These are phyloP conservation scores for Limonius californicus DNA, from an alignment of 1,140 invertebrate species.

Conservation along the genomic window DNA sequence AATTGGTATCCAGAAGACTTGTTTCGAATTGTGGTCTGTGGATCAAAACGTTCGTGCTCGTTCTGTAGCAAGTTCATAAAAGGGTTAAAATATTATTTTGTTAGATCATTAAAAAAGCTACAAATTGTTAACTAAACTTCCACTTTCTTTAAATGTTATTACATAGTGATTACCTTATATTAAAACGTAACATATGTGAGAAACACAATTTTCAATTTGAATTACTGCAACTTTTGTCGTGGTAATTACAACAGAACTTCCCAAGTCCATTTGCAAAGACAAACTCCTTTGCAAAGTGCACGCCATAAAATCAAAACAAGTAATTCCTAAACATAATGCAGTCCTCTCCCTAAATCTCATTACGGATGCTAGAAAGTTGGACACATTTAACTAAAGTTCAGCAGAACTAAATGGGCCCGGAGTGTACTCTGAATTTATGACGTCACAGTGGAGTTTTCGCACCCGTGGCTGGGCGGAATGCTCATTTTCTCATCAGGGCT, in stretches of 20 bases:
- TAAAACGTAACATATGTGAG: too few relatives aligned
- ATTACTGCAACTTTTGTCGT: not conserved
- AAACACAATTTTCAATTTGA: too few relatives aligned
- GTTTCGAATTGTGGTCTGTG: too few relatives aligned
- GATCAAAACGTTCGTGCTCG: too few relatives aligned
- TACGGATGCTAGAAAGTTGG: slow-evolving; percentile 5
- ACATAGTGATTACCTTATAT: too few relatives aligned
- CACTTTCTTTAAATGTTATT: too few relatives aligned
- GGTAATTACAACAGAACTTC: not conserved
- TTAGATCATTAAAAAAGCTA: too few relatives aligned
- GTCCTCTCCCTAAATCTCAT: slow-evolving; percentile 11
- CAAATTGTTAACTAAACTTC: too few relatives aligned
- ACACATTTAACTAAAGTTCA: slow-evolving; percentile 15
- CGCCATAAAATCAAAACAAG: slow-evolving; percentile 5
- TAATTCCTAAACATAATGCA: slow-evolving; percentile 8
- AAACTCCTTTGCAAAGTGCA: not conserved
- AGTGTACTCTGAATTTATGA: slow-evolving; percentile 33
- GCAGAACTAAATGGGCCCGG: slow-evolving; percentile 8
- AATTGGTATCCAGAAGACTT: too few relatives aligned
- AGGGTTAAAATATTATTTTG: too few relatives aligned
- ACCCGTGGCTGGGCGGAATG: slow-evolving; percentile 43
- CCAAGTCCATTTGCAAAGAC: not conserved
- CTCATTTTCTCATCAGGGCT: slow-evolving; percentile 49
- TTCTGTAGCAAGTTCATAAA: too few relatives aligned
- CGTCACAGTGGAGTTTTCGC: slow-evolving; percentile 42